phyloP scores from a whole-genome alignment of 2,113 vertebrate species.

The Todiramphus saurophagus region DNA sequence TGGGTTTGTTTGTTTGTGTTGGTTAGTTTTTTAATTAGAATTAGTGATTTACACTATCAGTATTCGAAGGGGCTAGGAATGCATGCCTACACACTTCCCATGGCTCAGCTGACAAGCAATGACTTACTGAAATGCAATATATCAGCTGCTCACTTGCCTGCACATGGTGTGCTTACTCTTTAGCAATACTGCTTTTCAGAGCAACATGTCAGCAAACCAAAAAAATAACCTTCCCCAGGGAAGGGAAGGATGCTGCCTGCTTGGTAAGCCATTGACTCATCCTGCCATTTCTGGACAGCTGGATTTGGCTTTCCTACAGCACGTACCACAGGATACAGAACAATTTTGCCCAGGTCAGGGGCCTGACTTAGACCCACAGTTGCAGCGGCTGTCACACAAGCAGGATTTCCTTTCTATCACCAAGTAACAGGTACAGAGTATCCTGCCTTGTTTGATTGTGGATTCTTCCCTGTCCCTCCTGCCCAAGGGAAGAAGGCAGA shows the following conservation, averaged over 20 bases:
- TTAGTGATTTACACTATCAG: background rate
- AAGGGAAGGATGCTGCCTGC: background rate
- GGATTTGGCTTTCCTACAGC: background rate
- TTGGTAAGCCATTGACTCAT: background rate
- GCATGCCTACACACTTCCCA: background rate
- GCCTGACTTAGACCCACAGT: background rate
- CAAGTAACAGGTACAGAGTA: background rate
- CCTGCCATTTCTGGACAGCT: background rate
- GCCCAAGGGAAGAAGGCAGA: background rate
- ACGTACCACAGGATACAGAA: background rate
- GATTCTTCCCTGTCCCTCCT: background rate
- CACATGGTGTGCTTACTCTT: background rate
- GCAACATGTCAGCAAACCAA: background rate
- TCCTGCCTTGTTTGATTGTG: background rate
- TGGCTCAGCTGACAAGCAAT: background rate
- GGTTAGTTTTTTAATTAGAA: background rate
- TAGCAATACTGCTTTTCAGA: background rate
- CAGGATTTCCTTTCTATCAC: conserved; percentile 14
- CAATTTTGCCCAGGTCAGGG: background rate
- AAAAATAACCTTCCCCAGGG: background rate
- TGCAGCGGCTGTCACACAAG: background rate
- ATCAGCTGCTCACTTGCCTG: background rate
- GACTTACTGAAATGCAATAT: background rate
- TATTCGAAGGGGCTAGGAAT: background rate
- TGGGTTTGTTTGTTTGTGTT: background rate